Percentiles rank a stretch among this genome's conserved stretches.
Evolutionary conservation across 2,888 invertebrate species (phyloP).

Genomic region (Drosophila hamatofila): DNA sequence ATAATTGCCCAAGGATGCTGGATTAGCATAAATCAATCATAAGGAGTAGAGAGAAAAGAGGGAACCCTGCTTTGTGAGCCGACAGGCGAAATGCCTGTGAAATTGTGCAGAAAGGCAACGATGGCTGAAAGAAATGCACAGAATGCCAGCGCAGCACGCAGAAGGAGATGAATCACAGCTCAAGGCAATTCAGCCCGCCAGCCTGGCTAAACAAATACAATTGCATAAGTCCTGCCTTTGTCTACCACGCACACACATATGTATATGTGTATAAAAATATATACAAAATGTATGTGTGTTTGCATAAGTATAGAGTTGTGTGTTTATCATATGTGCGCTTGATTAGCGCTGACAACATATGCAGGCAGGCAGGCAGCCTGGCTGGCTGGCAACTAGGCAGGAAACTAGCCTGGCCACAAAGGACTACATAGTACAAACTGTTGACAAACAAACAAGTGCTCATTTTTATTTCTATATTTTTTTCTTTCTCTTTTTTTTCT

Average conservation of each 20-base stretch:
- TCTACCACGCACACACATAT: slow-evolving; percentile 7
- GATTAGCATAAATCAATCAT: slow-evolving; percentile 76
- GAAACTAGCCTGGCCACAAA: slow-evolving; percentile 65
- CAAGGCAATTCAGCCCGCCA: slow-evolving; percentile 29
- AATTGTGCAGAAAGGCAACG: slow-evolving; percentile 33
- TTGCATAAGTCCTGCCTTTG: slow-evolving; percentile 70
- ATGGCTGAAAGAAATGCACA: slow-evolving; percentile 11
- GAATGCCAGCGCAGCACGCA: slow-evolving; percentile 5
- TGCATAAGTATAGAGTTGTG: slow-evolving; percentile 46
- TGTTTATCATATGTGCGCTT: slow-evolving; percentile 82
- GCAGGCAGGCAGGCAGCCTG: slow-evolving; percentile 63
- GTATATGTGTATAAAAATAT: background rate
- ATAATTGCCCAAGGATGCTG: slow-evolving; percentile 60
- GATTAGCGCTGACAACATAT: slow-evolving; percentile 82
- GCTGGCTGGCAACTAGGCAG: slow-evolving; percentile 39
- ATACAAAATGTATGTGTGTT: background rate
- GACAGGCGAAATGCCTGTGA: slow-evolving; percentile 43
- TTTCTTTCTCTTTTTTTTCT: slow-evolving; percentile 4
- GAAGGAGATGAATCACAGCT: slow-evolving; percentile 13
- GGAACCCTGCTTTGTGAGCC: background rate
- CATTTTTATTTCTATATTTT: slow-evolving; percentile 58
- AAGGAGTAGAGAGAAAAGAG: background rate
- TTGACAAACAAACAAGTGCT: slow-evolving; percentile 77
- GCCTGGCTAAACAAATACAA: slow-evolving; percentile 72
- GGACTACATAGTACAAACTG: slow-evolving; percentile 71